Evolutionary conservation across 2,113 vertebrate genomes (phyloP), one percentile per base, ranked within the genome.

Genomic region (Brachionichthys hirsutus): DNA sequence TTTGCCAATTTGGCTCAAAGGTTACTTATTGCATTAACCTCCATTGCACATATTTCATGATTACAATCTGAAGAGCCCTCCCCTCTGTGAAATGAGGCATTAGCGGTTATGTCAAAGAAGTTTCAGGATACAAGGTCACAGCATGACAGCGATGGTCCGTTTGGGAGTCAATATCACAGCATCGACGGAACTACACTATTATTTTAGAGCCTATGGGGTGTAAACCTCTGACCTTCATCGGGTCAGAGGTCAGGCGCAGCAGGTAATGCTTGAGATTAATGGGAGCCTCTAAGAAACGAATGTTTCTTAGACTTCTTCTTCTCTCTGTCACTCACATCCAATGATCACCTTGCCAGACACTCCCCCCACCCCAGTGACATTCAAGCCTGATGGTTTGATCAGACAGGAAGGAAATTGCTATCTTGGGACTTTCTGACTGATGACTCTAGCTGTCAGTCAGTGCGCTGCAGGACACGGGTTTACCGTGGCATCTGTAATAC

Each of bases 361-460:
- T 73, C 86, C 82, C 82, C 84, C 76, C 24, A 24, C 82, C 84
- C 76, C 24, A 24, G 82, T 80, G 84, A 81, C 75, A 46, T 73
- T 82, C 54, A 54, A 48, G 59, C 80, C 57, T 81, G 81, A 84
- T 62, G 77, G 75, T 78, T 74, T 69, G 75, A 82, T 84, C 79
- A 83, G 77, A 79, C 73, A 63, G 73, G 75, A 45, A 82, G 81
- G 62, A 78, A 81, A 83, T 76, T 62, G 68, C 62, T 62, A 55
- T 72, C 80, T 53, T 45, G 80, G 83, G 82, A 78, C 62, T 64
- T 55, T 36, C 59, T 83, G 83, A 85, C 62, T 80, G 78, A 87
- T 76, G 73, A 48, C 52, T 14, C 65, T 17, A 15, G 75, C 54
- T 56, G 45, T 72, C 68, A 17, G 46, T 77, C 70, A 53, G 58